These are phyloP conservation scores for Macrotis lagotis DNA, from an alignment of 2,113 vertebrate genomes.

Conservation along the genomic window DNA sequence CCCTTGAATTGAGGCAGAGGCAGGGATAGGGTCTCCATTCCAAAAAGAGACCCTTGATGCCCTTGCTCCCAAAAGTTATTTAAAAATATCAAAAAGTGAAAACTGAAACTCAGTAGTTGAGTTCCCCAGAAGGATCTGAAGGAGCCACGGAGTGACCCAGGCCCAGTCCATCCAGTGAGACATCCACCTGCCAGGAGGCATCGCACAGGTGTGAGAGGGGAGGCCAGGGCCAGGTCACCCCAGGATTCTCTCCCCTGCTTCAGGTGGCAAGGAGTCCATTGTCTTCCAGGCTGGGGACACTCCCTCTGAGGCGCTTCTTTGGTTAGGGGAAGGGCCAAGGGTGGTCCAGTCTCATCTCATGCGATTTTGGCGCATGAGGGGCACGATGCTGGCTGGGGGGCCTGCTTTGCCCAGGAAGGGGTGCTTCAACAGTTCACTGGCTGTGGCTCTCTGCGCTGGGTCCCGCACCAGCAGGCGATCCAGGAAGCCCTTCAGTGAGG, in stretches of 20 bases:
- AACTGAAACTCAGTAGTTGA: slow-evolving; percentile 68
- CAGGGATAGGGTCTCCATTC: background rate
- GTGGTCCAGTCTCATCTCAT: slow-evolving; percentile 86
- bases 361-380: slow-evolving; percentile 95
- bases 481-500: slow-evolving; percentile 93
- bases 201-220: background rate
- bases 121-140: slow-evolving; percentile 6
- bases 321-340: slow-evolving; percentile 43
- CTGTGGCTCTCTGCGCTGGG: slow-evolving; percentile 89
- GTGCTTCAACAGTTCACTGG: slow-evolving; percentile 92
- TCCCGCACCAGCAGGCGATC: slow-evolving; percentile 94
- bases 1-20: background rate
- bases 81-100: slow-evolving; percentile 46
- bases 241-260: background rate
- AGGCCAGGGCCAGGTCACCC: background rate
- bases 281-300: fast-evolving
- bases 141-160: background rate
- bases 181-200: background rate
- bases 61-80: slow-evolving; percentile 35
- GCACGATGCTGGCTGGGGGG: slow-evolving; percentile 92
- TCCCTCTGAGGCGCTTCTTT: slow-evolving; percentile 56
- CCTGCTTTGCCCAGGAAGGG: slow-evolving; percentile 92
- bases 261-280: background rate
- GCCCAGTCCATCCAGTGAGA: background rate
- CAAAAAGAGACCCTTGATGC: background rate